Conservation (phyloP, 2,888 invertebrate genomes). For the Meloe dianella region DNA sequence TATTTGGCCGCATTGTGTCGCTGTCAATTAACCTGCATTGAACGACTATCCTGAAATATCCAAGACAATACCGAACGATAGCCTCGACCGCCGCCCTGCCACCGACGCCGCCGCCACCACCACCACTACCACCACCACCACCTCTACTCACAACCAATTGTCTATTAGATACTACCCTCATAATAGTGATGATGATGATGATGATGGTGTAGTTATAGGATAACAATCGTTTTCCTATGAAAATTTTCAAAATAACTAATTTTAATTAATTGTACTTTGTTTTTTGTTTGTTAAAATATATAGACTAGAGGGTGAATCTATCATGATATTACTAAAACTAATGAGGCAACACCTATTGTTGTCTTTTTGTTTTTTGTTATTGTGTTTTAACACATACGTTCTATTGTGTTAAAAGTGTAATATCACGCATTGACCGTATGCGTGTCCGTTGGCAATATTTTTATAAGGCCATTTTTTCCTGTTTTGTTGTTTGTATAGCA, state of each 20-base stretch:
- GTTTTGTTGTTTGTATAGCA: slow-evolving; percentile 40
- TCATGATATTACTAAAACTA: slow-evolving; percentile 43
- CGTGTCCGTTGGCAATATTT: slow-evolving; percentile 44
- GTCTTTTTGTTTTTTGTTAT: slow-evolving; percentile 21
- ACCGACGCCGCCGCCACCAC: slow-evolving; percentile 34
- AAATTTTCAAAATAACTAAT: background rate
- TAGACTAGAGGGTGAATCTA: slow-evolving; percentile 14
- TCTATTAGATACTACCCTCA: slow-evolving; percentile 53
- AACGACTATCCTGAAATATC: slow-evolving; percentile 58
- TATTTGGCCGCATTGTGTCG: slow-evolving; percentile 57
- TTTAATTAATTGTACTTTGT: background rate
- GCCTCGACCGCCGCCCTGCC: slow-evolving; percentile 28
- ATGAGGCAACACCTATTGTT: slow-evolving; percentile 46
- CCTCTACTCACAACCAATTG: slow-evolving; percentile 56
- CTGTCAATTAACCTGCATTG: slow-evolving; percentile 59
- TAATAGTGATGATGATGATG: background rate
- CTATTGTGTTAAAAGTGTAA: slow-evolving; percentile 37
- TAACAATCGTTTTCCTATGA: background rate
- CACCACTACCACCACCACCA: slow-evolving; percentile 38
- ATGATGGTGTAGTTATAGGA: background rate
- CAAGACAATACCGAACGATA: slow-evolving; percentile 53
- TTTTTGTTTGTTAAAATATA: background rate
- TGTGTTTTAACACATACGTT: slow-evolving; percentile 31
- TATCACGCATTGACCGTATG: slow-evolving; percentile 35
- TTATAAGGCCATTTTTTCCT: slow-evolving; percentile 34